Evolutionary conservation across 2,113 vertebrate genomes (phyloP).

Genomic region (Cyprinus carpio): DNA sequence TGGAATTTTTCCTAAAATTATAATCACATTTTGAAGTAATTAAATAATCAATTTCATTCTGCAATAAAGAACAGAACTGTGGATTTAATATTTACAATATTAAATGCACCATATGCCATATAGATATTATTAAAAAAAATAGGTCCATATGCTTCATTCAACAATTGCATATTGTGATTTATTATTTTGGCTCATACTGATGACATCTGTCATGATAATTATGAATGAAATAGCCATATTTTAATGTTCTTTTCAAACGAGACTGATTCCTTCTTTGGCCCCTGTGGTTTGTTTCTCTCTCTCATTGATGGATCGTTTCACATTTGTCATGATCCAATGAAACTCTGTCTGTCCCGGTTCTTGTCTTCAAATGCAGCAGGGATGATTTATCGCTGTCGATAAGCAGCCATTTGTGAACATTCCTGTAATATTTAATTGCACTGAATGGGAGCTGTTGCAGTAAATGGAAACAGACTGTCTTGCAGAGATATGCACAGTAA

Average conservation of each 20-base stretch:
- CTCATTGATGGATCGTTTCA: background rate
- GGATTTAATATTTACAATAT: background rate
- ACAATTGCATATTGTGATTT: background rate
- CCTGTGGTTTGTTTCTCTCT: background rate
- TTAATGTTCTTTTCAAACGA: background rate
- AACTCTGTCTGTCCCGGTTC: background rate
- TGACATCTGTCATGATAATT: background rate
- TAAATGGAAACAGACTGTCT: slow-evolving; percentile 19
- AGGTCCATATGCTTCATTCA: background rate
- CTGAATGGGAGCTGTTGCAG: slow-evolving; percentile 3
- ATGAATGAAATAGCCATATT: background rate
- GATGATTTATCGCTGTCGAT: slow-evolving; percentile 8
- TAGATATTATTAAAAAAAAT: background rate
- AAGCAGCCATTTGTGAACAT: slow-evolving; percentile 23
- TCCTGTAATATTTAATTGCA: slow-evolving; percentile 36
- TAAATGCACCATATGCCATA: background rate
- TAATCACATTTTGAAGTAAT: background rate
- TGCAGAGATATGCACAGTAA: slow-evolving; percentile 27
- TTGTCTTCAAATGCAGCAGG: background rate
- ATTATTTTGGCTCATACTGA: background rate
- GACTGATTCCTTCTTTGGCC: background rate
- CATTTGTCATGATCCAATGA: background rate
- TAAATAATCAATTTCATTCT: background rate
- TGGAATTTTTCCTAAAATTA: background rate
- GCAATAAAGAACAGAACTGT: background rate